Base-by-base conservation (phyloP, 2,888 invertebrate genomes). In the Agriotes lineatus region DNA sequence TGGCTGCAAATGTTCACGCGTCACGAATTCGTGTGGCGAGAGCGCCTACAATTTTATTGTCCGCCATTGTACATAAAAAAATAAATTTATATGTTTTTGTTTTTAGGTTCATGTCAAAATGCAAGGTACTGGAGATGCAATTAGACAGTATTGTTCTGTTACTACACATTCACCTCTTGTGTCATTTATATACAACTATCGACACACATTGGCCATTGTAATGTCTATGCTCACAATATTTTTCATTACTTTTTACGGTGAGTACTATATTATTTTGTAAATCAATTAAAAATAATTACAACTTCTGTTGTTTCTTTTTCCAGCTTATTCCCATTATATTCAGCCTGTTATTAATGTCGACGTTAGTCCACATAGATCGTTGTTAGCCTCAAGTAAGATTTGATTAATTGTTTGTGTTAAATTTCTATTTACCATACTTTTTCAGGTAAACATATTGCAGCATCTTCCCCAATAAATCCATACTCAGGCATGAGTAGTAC, bases 291-390 rank as follows among this genome's bases (percentile, higher is more conserved):
- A n/a, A n/a, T n/a, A n/a, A n/a, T n/a, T n/a, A n/a, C n/a, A n/a
- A n/a, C n/a, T n/a, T n/a, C n/a, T n/a, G n/a, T n/a, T 42, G 7
- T 37, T 37, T 52, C 76, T 72, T 70, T 65, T 80, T 81, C 33
- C 67, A 84, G 83, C 80, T 10, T 84, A 84, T 72, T 80, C 82
- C 3, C 76, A 77, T 35, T 84, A 82, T 67, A 79, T 83, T 76
- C 82, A 82, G 60, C 82, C 83, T 1, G 76, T 82, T 18, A 81
- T 84, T 10, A 82, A 82, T 63, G 82, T 83, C 1, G 82, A 82
- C 61, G 78, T 82, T 6, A 70, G 66, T 52, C 65, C 76, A 19
- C 70, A 67, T 22, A 62, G 75, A 19, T 73, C 76, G 2, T 67
- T 73, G 18, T 48, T 73, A 18, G 3, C 5, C 9, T 39, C 20